These are phyloP conservation scores for Heterocephalus glaber DNA, from an alignment of 2,113 vertebrate genomes.

Conservation along the genomic window DNA sequence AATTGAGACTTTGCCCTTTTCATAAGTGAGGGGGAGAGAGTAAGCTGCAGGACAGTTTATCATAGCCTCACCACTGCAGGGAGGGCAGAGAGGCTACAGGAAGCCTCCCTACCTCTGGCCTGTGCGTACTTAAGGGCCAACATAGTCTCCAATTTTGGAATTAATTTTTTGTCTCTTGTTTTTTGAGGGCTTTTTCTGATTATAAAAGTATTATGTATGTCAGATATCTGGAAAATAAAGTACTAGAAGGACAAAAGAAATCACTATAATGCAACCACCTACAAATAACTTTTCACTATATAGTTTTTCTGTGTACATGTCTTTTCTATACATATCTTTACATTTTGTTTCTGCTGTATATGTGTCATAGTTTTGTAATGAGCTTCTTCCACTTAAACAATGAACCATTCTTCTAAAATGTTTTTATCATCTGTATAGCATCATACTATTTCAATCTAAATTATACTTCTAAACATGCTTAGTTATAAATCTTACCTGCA, in stretches of 20 bases:
- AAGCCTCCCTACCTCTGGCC: not conserved
- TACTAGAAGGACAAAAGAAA: not conserved
- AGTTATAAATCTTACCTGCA: slow-evolving; percentile 80
- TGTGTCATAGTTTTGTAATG: not conserved
- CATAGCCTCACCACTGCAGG: not conserved
- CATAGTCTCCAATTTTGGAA: not conserved
- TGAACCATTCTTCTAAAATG: slow-evolving; percentile 3
- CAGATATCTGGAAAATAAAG: not conserved
- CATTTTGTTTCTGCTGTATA: not conserved
- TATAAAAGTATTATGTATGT: not conserved
- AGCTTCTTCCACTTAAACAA: slow-evolving; percentile 19
- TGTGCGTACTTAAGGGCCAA: not conserved
- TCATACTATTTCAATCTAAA: not conserved
- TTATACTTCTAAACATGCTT: not conserved
- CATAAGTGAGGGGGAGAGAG: not conserved
- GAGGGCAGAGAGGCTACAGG: not conserved
- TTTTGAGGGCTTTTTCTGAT: not conserved
- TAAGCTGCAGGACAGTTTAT: fast-evolving
- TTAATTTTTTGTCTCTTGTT: not conserved
- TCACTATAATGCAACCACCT: not conserved
- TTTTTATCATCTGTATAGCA: not conserved
- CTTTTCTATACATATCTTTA: too few relatives aligned
- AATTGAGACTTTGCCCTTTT: not conserved
- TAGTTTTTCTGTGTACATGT: not conserved
- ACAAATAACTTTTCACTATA: not conserved